Evolutionary conservation across 1,140 invertebrate genomes (phyloP), one percentile per base, ranked within the genome.

Genomic region (Scaptomyza pallida): DNA sequence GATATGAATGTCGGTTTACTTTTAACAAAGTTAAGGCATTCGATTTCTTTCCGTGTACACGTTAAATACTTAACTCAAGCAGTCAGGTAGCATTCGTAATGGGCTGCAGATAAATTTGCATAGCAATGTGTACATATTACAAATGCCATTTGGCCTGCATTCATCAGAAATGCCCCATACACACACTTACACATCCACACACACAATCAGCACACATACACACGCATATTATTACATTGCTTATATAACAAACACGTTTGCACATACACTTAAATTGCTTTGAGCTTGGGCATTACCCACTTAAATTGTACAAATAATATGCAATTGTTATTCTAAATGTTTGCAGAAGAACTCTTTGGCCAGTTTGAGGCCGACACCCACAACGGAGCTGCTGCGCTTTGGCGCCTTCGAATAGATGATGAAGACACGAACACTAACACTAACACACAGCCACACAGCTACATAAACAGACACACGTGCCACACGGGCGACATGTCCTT

Each of bases 331-430:
- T 74, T 76, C 48, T 76, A 72, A 85, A 75, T 86, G 80, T 71
- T 85, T 85, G 70, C 80, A 85, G 81, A 85, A 75, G 73, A 86
- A 86, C 41, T 83, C 73, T 21, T 30, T 80, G 80, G 80, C 76
- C 68, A 69, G 73, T 61, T 56, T 72, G 48, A 57, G 81, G 73
- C 76, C 76, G 45, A 63, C 60, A 60, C 68, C 77, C 33, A 52
- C 81, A 40, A 74, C 69, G 73, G 81, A 86, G 12, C 64, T 85
- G 64, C 69, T 86, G 41, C 81, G 80, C 40, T 85, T 85, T 23
- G 80, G 80, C 48, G 81, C 80, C 57, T 85, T 85, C 57, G 80
- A 85, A 43, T 85, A 86, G 51, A 54, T 43, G 52, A 56, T 2
- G 15, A 35, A 17, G 23, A 12, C 15, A 52, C 26, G 6, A 15